Evolutionary conservation across 1,140 invertebrate species (phyloP), one percentile per base, ranked within the genome.

Genomic region (Platorchestia sp.): DNA sequence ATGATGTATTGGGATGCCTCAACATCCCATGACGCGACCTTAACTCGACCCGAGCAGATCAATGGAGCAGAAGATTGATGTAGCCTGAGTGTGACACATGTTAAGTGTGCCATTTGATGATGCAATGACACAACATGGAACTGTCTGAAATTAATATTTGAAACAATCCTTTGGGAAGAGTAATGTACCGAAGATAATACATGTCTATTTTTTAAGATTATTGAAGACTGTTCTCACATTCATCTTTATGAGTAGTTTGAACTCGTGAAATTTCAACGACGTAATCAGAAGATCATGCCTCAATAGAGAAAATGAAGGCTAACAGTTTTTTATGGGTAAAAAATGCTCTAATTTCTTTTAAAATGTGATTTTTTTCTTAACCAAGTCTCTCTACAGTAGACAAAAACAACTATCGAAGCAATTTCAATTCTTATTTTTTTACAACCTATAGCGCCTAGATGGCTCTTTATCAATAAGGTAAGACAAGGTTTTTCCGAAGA

Each of bases 11-110:
- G n/a, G 87, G 87, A 89, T 89, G 87, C n/a, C 87, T 41, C 41
- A 89, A 89, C 87, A 89, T 89, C 87, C 41, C 27, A 41, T 42
- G 87, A 89, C 87, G 14, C 42, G 87, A 89, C 87, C 87, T 89
- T 42, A 10, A 89, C 59, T 22, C 59, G 59, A 75, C 59, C 59
- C 27, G 36, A 75, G 59, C 59, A 75, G 36, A 19, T 36, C n/a
- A 14, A 75, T 3, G 14, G 59, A 75, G 19, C 47, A 19, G 47
- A 51, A 51, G 19, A 51, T 7, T 51, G 47, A 51, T 7, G 47
- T 19, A 51, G 6, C n/a, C n/a, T n/a, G n/a, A n/a, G n/a, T 36
- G 27, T 27, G 59, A 75, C 59, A 75, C 59, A 36, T 75, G 27
- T 75, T 75, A 22, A 36, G 59, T 75, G 3, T 36, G 36, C 27